Conservation (phyloP, 2,113 vertebrate species). For the Myiozetetes cayanensis region DNA sequence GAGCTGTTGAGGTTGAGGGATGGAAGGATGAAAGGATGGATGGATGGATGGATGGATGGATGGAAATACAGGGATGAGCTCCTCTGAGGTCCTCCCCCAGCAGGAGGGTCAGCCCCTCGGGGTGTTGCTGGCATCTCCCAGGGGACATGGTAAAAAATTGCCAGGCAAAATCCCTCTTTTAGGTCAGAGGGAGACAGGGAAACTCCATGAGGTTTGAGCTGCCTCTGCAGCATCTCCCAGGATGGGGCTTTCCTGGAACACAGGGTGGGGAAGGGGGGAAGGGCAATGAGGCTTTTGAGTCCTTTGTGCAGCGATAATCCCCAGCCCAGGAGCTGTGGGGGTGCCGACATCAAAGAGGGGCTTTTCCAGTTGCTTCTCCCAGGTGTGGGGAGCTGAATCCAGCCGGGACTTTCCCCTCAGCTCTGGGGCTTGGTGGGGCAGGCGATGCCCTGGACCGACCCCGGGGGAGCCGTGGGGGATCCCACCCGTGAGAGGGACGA, state of each 20-base stretch:
- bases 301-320: neutral
- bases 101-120: fast-evolving
- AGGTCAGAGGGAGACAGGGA: fast-evolving
- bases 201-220: neutral
- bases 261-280: neutral
- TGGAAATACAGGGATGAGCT: neutral
- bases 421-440: fast-evolving
- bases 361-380: neutral
- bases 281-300: neutral
- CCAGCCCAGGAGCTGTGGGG: neutral
- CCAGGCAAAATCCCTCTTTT: neutral
- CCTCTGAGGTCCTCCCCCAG: neutral
- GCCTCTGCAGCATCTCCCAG: neutral
- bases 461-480: fast-evolving
- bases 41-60: neutral
- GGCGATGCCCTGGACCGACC: neutral
- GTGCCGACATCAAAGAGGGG: neutral
- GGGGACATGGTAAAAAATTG: fast-evolving
- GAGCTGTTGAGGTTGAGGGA: neutral
- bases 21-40: neutral
- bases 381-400: neutral
- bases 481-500: fast-evolving
- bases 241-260: neutral
- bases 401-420: neutral
- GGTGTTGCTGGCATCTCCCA: neutral